These are phyloP conservation scores for Microctenopoma lineatum DNA, from an alignment of 2,797 vertebrate genomes.

Conservation along the genomic window DNA sequence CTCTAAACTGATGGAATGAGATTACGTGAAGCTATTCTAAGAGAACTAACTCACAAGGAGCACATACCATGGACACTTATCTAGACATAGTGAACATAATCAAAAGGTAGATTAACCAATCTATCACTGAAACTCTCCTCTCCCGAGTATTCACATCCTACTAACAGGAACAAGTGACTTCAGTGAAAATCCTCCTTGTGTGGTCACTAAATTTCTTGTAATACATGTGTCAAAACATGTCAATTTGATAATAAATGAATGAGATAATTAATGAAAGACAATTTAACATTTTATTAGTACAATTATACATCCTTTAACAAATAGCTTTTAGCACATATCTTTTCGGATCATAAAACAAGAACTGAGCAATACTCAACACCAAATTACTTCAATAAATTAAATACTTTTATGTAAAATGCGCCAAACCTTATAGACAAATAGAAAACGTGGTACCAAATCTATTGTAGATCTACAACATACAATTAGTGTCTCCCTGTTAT, in stretches of 20 bases:
- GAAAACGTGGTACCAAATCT: slow-evolving; percentile 6
- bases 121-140: slow-evolving; percentile 51
- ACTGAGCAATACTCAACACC: slow-evolving; percentile 14
- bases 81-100: slow-evolving; percentile 58
- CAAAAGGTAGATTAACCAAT: slow-evolving; percentile 53
- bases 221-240: neutral
- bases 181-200: neutral
- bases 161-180: slow-evolving; percentile 14
- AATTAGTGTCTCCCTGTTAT: slow-evolving; percentile 5
- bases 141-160: neutral
- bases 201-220: neutral
- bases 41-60: slow-evolving; percentile 48
- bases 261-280: slow-evolving; percentile 1
- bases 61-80: slow-evolving; percentile 56
- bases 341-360: neutral
- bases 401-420: slow-evolving; percentile 13
- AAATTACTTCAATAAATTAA: slow-evolving; percentile 44
- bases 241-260: neutral
- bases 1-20: slow-evolving; percentile 58
- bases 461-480: slow-evolving; percentile 3
- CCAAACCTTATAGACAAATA: slow-evolving; percentile 22
- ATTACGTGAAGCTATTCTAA: slow-evolving; percentile 62
- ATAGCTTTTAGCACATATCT: slow-evolving; percentile 2
- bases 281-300: slow-evolving; percentile 31
- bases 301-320: slow-evolving; percentile 2